A percentile compares a stretch with the other conserved stretches of the same genome.
Evolutionary conservation across 2,888 invertebrate genomes (phyloP).

Genomic region (Ctena decussata): DNA sequence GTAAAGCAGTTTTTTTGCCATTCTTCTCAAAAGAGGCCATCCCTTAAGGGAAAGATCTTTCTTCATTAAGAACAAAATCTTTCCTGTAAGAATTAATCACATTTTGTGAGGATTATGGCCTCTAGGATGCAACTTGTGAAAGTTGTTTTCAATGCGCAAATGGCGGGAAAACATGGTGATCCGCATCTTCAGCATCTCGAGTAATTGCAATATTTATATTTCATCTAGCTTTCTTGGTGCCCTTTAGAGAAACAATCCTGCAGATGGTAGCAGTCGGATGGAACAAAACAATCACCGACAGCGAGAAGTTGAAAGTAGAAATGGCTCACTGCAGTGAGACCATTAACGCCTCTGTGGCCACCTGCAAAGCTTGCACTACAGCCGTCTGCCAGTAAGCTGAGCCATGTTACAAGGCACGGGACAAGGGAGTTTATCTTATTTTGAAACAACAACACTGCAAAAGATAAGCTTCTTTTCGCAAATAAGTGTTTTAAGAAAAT

Average conservation of each 20-base stretch:
- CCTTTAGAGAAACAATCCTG: slow-evolving; percentile 51
- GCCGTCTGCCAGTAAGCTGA: slow-evolving; percentile 46
- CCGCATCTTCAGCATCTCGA: no score
- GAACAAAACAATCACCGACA: slow-evolving; percentile 61
- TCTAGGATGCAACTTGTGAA: background rate
- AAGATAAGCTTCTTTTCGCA: no score
- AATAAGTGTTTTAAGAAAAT: no score
- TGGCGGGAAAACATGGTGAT: no score
- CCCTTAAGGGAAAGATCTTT: no score
- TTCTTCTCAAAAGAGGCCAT: no score
- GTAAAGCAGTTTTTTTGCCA: no score
- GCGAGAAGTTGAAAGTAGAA: slow-evolving; percentile 35
- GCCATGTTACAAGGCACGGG: no score
- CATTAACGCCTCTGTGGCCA: slow-evolving; percentile 46
- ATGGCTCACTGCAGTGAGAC: slow-evolving; percentile 48
- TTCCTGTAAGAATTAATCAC: no score
- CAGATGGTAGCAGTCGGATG: slow-evolving; percentile 54
- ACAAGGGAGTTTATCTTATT: no score
- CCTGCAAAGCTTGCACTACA: slow-evolving; percentile 46
- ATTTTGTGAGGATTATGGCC: background rate
- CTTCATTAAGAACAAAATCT: no score
- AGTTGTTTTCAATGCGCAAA: background rate
- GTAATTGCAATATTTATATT: background rate
- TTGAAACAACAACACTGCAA: no score
- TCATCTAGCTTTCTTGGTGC: slow-evolving; percentile 40